Evolutionary conservation across 2,113 vertebrate species (phyloP).

Genomic region (Sclerurus mexicanus): DNA sequence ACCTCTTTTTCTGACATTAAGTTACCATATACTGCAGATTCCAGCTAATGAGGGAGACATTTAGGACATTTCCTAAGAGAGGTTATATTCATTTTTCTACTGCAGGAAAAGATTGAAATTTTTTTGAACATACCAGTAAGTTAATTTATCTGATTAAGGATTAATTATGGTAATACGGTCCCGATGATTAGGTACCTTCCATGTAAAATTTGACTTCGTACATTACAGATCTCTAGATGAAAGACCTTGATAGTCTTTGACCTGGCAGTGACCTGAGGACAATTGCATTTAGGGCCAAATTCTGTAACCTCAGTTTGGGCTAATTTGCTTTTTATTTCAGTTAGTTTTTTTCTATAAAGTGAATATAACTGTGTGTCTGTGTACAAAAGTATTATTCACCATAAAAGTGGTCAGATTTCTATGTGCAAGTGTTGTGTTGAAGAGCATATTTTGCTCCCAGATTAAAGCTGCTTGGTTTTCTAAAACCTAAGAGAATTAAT

Average conservation of each 20-base stretch:
- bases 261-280: neutral
- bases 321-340: neutral
- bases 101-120: neutral
- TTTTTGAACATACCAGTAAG: neutral
- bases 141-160: conserved; percentile 41
- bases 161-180: conserved; percentile 16
- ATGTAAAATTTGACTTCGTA: neutral
- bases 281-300: neutral
- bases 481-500: neutral
- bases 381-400: neutral
- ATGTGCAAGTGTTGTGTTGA: neutral
- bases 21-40: conserved; percentile 31
- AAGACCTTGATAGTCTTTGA: neutral
- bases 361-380: neutral
- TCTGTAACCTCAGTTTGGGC: neutral
- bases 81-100: conserved; percentile 12
- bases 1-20: conserved; percentile 62
- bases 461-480: neutral
- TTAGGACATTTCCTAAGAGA: conserved; percentile 58
- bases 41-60: conserved; percentile 49
- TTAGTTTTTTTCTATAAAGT: neutral
- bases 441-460: neutral
- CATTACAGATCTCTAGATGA: neutral
- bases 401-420: neutral
- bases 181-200: conserved; percentile 4